Evolutionary conservation across 2,113 vertebrate species (phyloP).

Genomic region (Chamaea fasciata): DNA sequence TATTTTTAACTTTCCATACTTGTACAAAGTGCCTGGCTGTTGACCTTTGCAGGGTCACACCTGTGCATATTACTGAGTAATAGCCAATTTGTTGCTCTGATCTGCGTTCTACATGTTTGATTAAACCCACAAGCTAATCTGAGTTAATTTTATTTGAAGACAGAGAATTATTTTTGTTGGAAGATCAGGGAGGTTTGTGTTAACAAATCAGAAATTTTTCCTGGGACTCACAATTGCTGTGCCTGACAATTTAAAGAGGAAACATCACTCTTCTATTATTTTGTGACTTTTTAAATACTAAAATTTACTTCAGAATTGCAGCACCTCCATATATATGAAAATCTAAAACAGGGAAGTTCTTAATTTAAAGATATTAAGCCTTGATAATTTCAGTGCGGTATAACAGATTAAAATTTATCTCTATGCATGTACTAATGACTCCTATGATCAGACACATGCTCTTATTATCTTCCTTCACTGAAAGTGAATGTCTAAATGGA

Average conservation of each 20-base stretch:
- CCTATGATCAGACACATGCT: background rate
- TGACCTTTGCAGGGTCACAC: conserved; percentile 54
- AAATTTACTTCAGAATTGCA: background rate
- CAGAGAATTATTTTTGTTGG: background rate
- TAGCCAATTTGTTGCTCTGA: conserved; percentile 4
- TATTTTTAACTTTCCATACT: conserved; percentile 54
- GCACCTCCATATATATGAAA: background rate
- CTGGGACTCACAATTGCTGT: background rate
- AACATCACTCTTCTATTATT: background rate
- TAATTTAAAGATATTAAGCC: background rate
- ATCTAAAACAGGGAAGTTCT: background rate
- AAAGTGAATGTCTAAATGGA: background rate
- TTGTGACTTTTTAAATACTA: background rate
- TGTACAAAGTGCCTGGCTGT: conserved; percentile 28
- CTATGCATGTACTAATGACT: background rate
- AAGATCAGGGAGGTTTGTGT: background rate
- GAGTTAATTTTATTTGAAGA: background rate
- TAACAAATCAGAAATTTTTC: background rate
- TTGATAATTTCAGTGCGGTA: background rate
- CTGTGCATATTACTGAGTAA: conserved; percentile 18
- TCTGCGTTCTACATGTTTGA: background rate
- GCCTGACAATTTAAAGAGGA: background rate
- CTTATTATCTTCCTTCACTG: background rate
- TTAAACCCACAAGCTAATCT: background rate
- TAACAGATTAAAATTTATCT: background rate